phyloP scores from a whole-genome alignment of 2,113 vertebrate genomes.

The Fregata magnificens region DNA sequence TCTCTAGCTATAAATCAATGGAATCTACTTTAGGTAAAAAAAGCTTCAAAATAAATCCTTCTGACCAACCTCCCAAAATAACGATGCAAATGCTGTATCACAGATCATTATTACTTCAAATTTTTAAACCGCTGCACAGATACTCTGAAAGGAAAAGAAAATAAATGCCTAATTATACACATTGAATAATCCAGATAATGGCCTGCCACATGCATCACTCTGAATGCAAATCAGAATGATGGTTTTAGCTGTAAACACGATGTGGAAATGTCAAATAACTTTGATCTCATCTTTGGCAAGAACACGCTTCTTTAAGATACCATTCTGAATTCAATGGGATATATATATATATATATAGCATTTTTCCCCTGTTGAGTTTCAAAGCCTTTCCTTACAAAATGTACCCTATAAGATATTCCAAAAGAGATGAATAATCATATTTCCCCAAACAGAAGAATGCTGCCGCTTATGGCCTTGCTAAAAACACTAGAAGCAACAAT shows the following conservation, averaged over 20 bases:
- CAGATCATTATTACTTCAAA: not conserved
- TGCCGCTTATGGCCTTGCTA: not conserved
- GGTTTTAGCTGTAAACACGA: conserved; percentile 22
- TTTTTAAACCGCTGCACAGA: not conserved
- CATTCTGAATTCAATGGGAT: not conserved
- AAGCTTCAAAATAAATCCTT: not conserved
- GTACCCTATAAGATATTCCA: not conserved
- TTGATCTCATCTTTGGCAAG: not conserved
- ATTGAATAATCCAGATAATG: conserved; percentile 10
- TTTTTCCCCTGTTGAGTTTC: not conserved
- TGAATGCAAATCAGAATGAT: conserved; percentile 5
- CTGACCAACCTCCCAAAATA: conserved; percentile 5
- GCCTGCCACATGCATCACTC: not conserved
- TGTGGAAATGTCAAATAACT: not conserved
- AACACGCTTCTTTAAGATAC: not conserved
- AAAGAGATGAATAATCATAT: not conserved
- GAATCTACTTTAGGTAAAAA: not conserved
- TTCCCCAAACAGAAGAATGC: not conserved
- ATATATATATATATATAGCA: not conserved
- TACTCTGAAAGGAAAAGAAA: not conserved
- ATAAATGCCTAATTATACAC: not conserved
- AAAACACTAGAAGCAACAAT: not conserved
- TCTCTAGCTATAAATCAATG: not conserved
- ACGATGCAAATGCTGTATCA: not conserved
- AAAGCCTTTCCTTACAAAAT: not conserved